Evolutionary conservation across 2,888 invertebrate species (phyloP), one percentile per base, ranked within the genome.

Genomic region (Camptogramma bilineatum): DNA sequence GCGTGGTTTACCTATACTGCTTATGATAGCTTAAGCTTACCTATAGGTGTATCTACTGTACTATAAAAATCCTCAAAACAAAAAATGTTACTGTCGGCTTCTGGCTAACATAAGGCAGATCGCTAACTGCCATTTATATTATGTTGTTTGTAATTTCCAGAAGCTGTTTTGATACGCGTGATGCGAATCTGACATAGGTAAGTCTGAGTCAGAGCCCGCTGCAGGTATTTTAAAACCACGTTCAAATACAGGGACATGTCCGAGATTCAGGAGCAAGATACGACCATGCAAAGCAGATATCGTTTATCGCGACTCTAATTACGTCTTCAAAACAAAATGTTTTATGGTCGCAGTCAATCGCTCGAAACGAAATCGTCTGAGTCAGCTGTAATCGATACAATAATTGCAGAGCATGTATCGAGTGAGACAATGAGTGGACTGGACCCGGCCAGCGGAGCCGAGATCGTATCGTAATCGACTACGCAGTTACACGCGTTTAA

Each of bases 401-500:
- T 91, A 91, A 92, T 92, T 91, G 89, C 85, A 72, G 84, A 80
- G 82, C 88, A 82, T 87, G 91, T 88, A 88, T 89, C 85, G 83
- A 82, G 83, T 85, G 84, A 87, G 89, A 91, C 92, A 91, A 91
- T 89, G 88, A 88, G 83, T 82, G 77, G 59, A 64, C 39, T 76
- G 85, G 83, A 78, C 81, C 78, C 76, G 85, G 83, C 76, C 78
- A 79, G 70, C 75, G 78, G 75, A 78, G 77, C 80, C 74, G 80
- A 85, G 91, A 91, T 92, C 85, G 88, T 92, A 93, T 93, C 92
- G 83, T 80, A 82, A 82, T 84, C 75, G 74, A 76, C 78, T 77
- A 82, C 83, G 82, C 84, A 87, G 88, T 90, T 91, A 92, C 91
- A 91, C 85, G 88, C 88, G 88, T 93, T 93, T 91, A 91, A 91